A percentile compares a stretch with the other conserved stretches of the same genome.
These are phyloP conservation scores for Cyphomyrus discorhynchus DNA, from an alignment of 2,113 vertebrate species.

Conservation along the genomic window DNA sequence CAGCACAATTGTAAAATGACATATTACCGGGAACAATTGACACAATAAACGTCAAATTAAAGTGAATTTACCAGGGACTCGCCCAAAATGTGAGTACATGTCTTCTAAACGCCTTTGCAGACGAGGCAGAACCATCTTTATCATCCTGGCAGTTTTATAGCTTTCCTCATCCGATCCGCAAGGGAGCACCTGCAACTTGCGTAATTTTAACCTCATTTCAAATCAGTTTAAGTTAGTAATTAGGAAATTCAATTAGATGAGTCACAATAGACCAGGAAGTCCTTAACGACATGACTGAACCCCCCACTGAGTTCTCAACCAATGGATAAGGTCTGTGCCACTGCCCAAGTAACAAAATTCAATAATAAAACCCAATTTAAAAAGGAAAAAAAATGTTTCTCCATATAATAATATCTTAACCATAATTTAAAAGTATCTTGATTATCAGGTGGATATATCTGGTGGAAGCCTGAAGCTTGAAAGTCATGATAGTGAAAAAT, in stretches of 20 bases:
- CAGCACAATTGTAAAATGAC: neutral
- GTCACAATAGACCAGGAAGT: neutral
- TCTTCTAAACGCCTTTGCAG: neutral
- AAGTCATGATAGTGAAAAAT: neutral
- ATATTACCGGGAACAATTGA: neutral
- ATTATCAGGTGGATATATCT: neutral
- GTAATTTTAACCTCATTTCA: slow-evolving; percentile 39
- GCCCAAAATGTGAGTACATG: neutral
- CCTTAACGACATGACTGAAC: neutral
- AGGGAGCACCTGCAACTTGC: slow-evolving; percentile 32
- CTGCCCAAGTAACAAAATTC: neutral
- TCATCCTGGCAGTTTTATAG: neutral
- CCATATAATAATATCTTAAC: neutral
- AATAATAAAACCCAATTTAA: neutral
- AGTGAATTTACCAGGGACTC: neutral
- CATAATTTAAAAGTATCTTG: neutral
- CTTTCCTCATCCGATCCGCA: slow-evolving; percentile 2
- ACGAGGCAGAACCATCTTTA: neutral
- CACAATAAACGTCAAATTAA: neutral
- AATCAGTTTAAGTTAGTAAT: slow-evolving; percentile 44
- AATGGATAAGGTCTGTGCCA: neutral
- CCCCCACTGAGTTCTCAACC: neutral
- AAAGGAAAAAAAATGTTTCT: neutral
- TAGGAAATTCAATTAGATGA: slow-evolving; percentile 11
- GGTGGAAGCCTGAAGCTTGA: neutral